Percentiles rank a stretch among this genome's conserved stretches.
phyloP scores from a whole-genome alignment of 2,888 invertebrate genomes.

The Mesorhabditis spiculigera region DNA sequence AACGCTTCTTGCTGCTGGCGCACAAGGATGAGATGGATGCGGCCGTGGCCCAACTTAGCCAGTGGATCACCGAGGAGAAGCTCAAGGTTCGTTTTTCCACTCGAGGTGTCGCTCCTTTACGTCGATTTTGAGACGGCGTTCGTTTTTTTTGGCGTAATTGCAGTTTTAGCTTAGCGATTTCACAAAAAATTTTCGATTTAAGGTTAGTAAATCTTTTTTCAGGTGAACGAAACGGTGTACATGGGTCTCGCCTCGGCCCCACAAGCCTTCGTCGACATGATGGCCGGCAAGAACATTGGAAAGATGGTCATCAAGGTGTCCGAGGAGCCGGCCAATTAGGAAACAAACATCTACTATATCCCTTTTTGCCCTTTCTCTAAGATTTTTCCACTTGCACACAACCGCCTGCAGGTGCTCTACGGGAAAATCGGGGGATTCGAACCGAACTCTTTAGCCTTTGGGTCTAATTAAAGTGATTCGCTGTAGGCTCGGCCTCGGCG shows the following conservation, averaged over 20 bases:
- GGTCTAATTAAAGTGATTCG: too few species aligned
- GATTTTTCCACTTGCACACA: too few species aligned
- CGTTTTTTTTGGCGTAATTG: neutral
- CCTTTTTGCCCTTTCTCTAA: too few species aligned
- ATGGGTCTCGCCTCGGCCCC: constrained; percentile 59
- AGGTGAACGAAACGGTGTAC: constrained; percentile 59
- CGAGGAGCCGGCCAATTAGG: neutral
- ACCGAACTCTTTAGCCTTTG: too few species aligned
- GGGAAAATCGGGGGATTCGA: too few species aligned
- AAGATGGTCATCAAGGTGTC: constrained; percentile 58
- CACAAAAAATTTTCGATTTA: neutral
- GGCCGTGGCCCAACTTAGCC: constrained; percentile 49
- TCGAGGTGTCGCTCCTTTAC: neutral
- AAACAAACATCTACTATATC: too few species aligned
- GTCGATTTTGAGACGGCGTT: too few species aligned
- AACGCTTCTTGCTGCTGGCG: constrained; percentile 59
- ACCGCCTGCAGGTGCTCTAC: too few species aligned
- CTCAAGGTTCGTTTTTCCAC: constrained; percentile 39
- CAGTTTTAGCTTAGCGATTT: neutral
- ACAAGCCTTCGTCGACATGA: constrained; percentile 60
- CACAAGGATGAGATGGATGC: constrained; percentile 57
- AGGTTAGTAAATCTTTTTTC: constrained; percentile 2
- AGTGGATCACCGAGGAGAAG: constrained; percentile 55
- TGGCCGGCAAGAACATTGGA: constrained; percentile 60
- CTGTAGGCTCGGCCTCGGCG: too few species aligned